Percentiles rank a stretch among this genome's conserved stretches.
Conservation (phyloP, 2,797 vertebrate genomes). For the Sternotherus odoratus region DNA sequence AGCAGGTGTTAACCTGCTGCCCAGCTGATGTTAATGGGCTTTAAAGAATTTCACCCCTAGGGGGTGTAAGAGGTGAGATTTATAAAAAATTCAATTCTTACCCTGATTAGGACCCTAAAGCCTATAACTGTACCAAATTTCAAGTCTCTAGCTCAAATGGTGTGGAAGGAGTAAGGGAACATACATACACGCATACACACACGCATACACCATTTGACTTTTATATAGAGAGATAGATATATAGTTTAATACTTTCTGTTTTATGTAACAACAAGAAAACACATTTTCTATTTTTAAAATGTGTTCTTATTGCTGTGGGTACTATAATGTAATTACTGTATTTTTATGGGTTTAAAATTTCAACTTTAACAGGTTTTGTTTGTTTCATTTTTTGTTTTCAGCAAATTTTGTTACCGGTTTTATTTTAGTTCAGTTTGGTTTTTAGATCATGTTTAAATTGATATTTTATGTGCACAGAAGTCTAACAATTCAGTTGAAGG, state of each 20-base stretch:
- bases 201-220: too few species aligned
- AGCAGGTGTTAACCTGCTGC: too few species aligned
- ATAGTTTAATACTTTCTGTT: not conserved
- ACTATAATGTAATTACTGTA: not conserved
- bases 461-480: slow-evolving; percentile 14
- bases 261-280: not conserved
- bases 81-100: too few species aligned
- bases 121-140: too few species aligned
- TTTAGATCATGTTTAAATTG: not conserved
- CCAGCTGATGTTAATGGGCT: too few species aligned
- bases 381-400: not conserved
- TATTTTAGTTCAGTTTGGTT: not conserved
- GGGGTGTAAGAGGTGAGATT: too few species aligned
- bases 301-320: not conserved
- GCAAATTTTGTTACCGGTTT: not conserved
- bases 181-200: too few species aligned
- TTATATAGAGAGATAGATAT: too few species aligned
- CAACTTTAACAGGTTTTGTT: not conserved
- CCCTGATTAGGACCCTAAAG: too few species aligned
- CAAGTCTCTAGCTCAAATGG: too few species aligned
- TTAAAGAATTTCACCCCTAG: too few species aligned
- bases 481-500: not conserved
- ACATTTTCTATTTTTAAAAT: not conserved
- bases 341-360: not conserved
- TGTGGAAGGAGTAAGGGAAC: too few species aligned